Percentiles rank a stretch among this genome's conserved stretches.
phyloP scores from a whole-genome alignment of 2,888 invertebrate species.

The Anagyrus pseudococci region DNA sequence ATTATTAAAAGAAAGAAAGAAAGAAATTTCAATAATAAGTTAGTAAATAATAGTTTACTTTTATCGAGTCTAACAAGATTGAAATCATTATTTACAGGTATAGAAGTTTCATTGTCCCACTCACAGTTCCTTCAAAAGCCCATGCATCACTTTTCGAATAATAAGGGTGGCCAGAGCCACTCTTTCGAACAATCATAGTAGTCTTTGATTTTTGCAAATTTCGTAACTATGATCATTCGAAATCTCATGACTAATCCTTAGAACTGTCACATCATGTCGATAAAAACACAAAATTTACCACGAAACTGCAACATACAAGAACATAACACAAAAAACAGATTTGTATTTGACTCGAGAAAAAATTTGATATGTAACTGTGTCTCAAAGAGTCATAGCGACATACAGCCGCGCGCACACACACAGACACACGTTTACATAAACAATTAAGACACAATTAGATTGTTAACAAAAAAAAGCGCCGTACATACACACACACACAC shows the following conservation, averaged over 20 bases:
- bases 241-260: too few species aligned
- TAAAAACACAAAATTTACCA: neutral
- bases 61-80: constrained; percentile 23
- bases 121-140: constrained; percentile 8
- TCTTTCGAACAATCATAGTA: neutral
- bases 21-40: neutral
- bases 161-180: neutral
- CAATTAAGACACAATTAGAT: too few species aligned
- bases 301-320: neutral
- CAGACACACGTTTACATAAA: neutral
- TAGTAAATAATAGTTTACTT: neutral
- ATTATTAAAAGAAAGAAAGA: neutral
- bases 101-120: constrained; percentile 59
- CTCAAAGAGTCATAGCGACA: too few species aligned
- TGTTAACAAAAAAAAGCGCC: neutral
- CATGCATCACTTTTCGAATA: neutral
- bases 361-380: too few species aligned
- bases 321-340: too few species aligned
- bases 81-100: constrained; percentile 48
- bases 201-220: neutral
- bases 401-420: neutral
- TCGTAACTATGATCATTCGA: too few species aligned
- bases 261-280: neutral
- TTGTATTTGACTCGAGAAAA: neutral
- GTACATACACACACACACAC: neutral